These are phyloP conservation scores for Corythornis cristatus DNA, from an alignment of 2,113 vertebrate genomes.

Conservation along the genomic window DNA sequence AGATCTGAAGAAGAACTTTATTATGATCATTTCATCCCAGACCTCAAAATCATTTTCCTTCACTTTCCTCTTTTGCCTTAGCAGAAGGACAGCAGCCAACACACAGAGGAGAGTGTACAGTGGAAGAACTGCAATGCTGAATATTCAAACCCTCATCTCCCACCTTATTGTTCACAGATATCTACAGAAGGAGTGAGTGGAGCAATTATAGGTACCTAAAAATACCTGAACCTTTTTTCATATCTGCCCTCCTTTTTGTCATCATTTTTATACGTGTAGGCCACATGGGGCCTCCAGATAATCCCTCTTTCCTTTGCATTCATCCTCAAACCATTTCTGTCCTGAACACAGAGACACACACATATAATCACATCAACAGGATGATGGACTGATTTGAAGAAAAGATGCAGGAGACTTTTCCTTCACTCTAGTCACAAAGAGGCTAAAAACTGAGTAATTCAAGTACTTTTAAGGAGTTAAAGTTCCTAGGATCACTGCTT, in stretches of 20 bases:
- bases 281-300: not conserved
- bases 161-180: not conserved
- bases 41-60: not conserved
- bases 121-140: not conserved
- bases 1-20: not conserved
- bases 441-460: not conserved
- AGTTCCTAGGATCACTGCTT: not conserved
- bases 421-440: not conserved
- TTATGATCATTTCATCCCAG: not conserved
- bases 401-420: not conserved
- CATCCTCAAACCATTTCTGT: not conserved
- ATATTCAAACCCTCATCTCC: not conserved
- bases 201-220: not conserved
- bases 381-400: not conserved
- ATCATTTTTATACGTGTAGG: constrained; percentile 27
- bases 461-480: not conserved
- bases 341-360: not conserved
- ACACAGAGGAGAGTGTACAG: not conserved
- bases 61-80: not conserved
- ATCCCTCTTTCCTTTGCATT: constrained; percentile 5
- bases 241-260: not conserved
- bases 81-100: not conserved
- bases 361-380: not conserved
- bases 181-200: not conserved
- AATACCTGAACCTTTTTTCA: not conserved